Evolutionary conservation across 2,888 invertebrate genomes (phyloP).

Genomic region (Branchellion lobata): DNA sequence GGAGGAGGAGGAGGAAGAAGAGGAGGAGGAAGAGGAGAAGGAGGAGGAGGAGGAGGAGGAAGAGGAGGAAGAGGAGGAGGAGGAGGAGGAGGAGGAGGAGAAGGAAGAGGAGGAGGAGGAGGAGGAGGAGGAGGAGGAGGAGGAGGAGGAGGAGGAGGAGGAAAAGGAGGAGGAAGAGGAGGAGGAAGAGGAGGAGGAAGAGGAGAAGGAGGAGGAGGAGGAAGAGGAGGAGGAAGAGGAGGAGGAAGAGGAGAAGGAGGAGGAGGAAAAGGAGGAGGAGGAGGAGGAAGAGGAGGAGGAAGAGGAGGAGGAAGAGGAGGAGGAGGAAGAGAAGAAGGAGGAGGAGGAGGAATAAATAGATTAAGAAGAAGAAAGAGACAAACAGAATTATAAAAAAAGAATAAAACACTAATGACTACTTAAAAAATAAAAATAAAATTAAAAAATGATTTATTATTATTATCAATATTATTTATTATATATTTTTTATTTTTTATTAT

Average conservation of each 20-base stretch:
- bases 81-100: no score
- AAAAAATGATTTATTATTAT: no score
- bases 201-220: background rate
- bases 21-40: no score
- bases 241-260: constrained; percentile 3
- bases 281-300: background rate
- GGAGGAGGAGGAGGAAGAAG: background rate
- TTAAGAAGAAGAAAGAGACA: background rate
- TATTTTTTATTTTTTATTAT: no score
- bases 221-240: constrained; percentile 6
- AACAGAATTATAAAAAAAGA: background rate
- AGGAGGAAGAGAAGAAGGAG: background rate
- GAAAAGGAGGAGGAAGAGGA: background rate
- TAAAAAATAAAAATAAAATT: background rate
- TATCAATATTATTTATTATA: no score
- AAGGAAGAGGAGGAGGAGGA: no score
- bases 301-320: no score
- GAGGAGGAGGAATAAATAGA: no score
- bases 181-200: constrained; percentile 13
- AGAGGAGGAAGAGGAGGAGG: no score
- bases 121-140: no score
- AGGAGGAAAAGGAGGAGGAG: background rate
- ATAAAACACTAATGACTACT: background rate
- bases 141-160: no score
- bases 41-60: no score